These are phyloP conservation scores for Buphagus erythrorhynchus DNA, from an alignment of 2,797 vertebrate genomes.

Conservation along the genomic window DNA sequence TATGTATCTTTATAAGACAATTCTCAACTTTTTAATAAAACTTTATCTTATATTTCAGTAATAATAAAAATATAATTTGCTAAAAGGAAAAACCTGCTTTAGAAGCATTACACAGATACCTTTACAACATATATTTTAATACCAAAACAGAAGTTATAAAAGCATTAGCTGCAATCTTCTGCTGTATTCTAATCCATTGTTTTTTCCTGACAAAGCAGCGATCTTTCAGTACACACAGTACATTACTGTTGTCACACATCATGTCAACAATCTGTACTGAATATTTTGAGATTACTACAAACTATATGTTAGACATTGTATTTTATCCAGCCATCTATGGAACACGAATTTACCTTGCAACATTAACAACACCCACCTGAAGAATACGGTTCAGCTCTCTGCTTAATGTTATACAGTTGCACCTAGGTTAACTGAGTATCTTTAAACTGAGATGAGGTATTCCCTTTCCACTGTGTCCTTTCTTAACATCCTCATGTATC, in stretches of 20 bases:
- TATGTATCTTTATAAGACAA: neutral
- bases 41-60: neutral
- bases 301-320: neutral
- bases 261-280: neutral
- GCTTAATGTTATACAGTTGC: neutral
- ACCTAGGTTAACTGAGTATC: neutral
- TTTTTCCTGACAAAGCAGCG: neutral
- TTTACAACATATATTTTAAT: neutral
- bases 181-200: neutral
- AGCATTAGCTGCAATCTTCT: neutral
- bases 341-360: neutral
- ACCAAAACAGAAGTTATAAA: neutral
- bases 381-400: neutral
- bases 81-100: neutral
- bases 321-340: neutral
- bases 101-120: neutral
- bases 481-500: neutral
- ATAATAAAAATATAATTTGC: neutral
- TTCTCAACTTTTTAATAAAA: neutral
- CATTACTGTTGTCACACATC: neutral
- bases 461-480: neutral
- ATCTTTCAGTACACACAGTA: neutral
- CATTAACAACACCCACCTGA: neutral
- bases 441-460: constrained; percentile 1
- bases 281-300: neutral